Conservation (phyloP, 2,888 invertebrate genomes). For the Nephrotoma flavescens region DNA sequence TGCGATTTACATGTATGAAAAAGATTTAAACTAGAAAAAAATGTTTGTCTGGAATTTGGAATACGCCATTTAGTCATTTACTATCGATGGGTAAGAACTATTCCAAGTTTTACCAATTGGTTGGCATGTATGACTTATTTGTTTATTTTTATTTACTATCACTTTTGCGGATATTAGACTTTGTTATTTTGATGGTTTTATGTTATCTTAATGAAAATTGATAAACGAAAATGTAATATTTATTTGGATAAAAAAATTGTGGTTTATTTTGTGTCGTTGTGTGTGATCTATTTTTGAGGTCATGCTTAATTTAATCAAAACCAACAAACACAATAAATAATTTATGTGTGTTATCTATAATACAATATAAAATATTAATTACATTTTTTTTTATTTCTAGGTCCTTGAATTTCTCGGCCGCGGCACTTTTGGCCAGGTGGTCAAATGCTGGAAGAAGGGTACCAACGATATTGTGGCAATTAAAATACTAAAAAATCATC, state of each 20-base stretch:
- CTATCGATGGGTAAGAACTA: background rate
- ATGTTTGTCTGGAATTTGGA: background rate
- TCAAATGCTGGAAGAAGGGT: slow-evolving; percentile 99
- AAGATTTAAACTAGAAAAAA: background rate
- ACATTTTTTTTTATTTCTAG: slow-evolving; percentile 32
- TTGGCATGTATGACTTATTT: background rate
- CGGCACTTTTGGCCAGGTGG: slow-evolving; percentile 98
- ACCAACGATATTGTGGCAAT: slow-evolving; percentile 99
- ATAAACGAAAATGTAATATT: background rate
- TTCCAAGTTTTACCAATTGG: background rate
- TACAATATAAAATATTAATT: background rate
- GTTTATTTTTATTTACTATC: background rate
- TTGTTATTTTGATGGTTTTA: background rate
- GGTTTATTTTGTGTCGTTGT: background rate
- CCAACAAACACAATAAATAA: background rate
- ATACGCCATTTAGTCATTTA: background rate
- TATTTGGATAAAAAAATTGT: background rate
- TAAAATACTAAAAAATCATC: slow-evolving; percentile 99
- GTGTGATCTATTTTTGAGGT: background rate
- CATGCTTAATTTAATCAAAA: background rate
- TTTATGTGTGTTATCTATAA: background rate
- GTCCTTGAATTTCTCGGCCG: slow-evolving; percentile 98
- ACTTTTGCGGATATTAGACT: background rate
- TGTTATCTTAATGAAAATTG: background rate
- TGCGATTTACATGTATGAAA: background rate